Base-by-base conservation (phyloP, 2,888 invertebrate species). In the Coenonympha glycerion region DNA sequence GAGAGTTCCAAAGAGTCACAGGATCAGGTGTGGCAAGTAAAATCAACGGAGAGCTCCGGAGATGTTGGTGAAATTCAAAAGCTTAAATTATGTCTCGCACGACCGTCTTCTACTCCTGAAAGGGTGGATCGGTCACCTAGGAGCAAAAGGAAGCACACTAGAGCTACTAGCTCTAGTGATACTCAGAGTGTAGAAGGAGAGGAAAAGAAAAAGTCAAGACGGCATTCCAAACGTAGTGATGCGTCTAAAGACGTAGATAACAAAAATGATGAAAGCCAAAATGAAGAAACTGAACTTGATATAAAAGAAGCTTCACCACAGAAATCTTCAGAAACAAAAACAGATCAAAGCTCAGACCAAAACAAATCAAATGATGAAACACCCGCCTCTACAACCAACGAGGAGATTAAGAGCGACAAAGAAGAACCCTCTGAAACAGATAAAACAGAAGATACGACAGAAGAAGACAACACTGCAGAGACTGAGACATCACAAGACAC, bases 21-120 rank as follows among this genome's bases (percentile, higher is more conserved):
- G 57, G 88, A 81, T 53, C 82, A 78, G 57, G 86, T 89, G 13
- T 89, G 89, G 89, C 88, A 83, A 46, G 89, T 89, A 2, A 89
- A 88, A 67, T 68, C 88, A 6, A 69, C 88, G 9, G 85, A 87
- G 46, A 69, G 77, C 54, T 69, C 88, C 37, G 79, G 81, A 6
- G 86, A 86, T 52, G 65, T 67, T 4, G 91, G 91, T 6, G 90
- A 91, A 68, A 90, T 91, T 63, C 88, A 91, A 62, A 91, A 91
- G 69, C 67, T 91, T 21, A 91, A 91, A 69, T 86, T 91, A 59
- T 91, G 90, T 63, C 73, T 91, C 56, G 89, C 90, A 48, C 87
- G 91, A 19, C 89, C 89, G 1, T 79, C 88, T 0, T 83, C 87
- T 8, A 88, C 89, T 6, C 88, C 89, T 1, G 89, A 89, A 64